Percentiles rank a stretch among this genome's conserved stretches.
Evolutionary conservation across 2,888 invertebrate species (phyloP).

Genomic region (Cistogaster globosa): DNA sequence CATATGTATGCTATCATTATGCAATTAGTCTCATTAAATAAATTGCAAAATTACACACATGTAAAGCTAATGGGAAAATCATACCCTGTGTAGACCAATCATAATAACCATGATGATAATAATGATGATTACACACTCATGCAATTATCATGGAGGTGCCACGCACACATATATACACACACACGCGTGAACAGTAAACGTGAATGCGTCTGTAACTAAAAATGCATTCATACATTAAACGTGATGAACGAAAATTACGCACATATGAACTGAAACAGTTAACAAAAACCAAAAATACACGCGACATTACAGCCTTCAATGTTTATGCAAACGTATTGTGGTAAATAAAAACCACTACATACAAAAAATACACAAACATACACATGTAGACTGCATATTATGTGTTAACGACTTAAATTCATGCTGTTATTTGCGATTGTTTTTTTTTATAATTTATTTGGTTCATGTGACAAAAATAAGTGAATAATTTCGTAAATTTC

Average conservation of each 20-base stretch:
- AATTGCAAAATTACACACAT: constrained; percentile 69
- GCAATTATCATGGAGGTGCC: constrained; percentile 30
- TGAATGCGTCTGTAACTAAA: constrained; percentile 25
- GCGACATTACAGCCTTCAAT: constrained; percentile 65
- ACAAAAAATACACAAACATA: constrained; percentile 1
- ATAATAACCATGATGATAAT: constrained; percentile 62
- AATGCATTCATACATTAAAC: constrained; percentile 35
- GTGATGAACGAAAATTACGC: constrained; percentile 46
- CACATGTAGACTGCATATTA: constrained; percentile 12
- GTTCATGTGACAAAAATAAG: constrained; percentile 16
- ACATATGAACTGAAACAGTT: constrained; percentile 56
- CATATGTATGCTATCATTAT: constrained; percentile 65
- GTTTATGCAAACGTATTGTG: constrained; percentile 61
- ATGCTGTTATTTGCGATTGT: neutral
- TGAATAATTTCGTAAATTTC: constrained; percentile 21
- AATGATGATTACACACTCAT: constrained; percentile 60
- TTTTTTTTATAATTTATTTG: neutral
- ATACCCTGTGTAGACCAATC: constrained; percentile 64
- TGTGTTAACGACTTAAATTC: constrained; percentile 45
- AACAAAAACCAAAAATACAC: constrained; percentile 61
- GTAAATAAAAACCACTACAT: constrained; percentile 51
- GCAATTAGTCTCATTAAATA: constrained; percentile 72
- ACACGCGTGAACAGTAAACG: neutral
- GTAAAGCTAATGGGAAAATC: constrained; percentile 67
- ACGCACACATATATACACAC: neutral